Evolutionary conservation across 2,113 vertebrate species (phyloP), one percentile per base, ranked within the genome.

Genomic region (Festucalex cinctus): DNA sequence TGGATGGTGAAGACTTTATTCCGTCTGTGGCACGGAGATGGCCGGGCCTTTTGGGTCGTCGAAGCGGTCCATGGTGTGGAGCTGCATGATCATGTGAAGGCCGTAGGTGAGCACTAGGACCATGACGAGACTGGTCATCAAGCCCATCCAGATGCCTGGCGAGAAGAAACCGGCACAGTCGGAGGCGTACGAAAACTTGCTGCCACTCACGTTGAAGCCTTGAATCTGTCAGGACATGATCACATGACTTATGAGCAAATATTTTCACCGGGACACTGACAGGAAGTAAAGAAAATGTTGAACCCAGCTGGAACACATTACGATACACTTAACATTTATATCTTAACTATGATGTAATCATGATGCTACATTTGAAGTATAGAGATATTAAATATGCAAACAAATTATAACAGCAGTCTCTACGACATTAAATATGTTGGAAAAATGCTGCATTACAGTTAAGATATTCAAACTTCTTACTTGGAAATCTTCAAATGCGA

Each of bases 51-150:
- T 93, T 70, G 92, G 91, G 66, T 96, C 94, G 0, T 95, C 95
- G 43, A 95, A 95, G 46, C 90, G 91, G 81, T 98, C 97, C 66
- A 98, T 95, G 1, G 93, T 93, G 66, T 88, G 94, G 61, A 98
- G 90, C 87, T 97, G 94, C 87, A 96, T 87, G 85, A 99, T 91
- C 95, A 96, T 95, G 79, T 98, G 94, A 51, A 98, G 91, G 63
- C 95, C 91, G 0, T 94, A 97, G 68, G 95, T 95, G 70, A 98
- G 91, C 20, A 95, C 94, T 26, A 98, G 87, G 36, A 98, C 88
- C 89, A 98, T 91, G 54, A 98, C 87, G 17, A 97, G 91, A 0
- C 94, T 96, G 82, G 92, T 94, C 32, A 94, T 87, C 81, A 98
- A 71, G 1, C 96, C 94, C 85, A 98, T 95, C 80, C 96, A 93